These are phyloP conservation scores for Dysidea cf. avara DNA, from an alignment of 37 sponge, comb jelly and placozoan genomes.

Conservation along the genomic window DNA sequence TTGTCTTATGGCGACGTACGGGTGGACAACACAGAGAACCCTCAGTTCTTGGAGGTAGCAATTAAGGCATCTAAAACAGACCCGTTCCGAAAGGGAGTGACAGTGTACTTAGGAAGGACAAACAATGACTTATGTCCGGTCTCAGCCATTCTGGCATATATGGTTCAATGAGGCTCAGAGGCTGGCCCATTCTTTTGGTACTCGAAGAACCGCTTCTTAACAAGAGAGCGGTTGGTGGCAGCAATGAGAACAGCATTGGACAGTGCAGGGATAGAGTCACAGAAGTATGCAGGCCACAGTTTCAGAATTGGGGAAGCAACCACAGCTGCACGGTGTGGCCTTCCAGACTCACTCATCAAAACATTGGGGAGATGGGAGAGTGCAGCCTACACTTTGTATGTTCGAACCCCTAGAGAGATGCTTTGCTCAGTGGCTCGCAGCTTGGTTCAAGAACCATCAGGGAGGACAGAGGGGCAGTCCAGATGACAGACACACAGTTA, in stretches of 20 bases:
- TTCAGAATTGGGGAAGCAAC: slow-evolving; percentile 16
- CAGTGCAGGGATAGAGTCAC: not conserved
- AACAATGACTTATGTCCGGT: no score
- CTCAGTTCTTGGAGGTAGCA: no score
- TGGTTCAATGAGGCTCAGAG: not conserved
- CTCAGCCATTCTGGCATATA: not conserved
- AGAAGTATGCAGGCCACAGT: slow-evolving; percentile 5
- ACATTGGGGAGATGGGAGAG: slow-evolving; percentile 13
- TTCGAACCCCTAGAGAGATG: no score
- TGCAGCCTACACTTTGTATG: not conserved
- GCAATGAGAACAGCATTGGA: no score
- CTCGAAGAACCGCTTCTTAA: not conserved
- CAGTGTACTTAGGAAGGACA: no score
- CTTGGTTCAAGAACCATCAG: no score
- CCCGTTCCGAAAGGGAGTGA: no score
- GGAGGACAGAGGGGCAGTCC: no score
- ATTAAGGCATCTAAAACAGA: no score
- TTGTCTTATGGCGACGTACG: no score
- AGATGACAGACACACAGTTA: no score
- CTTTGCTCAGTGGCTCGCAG: not conserved
- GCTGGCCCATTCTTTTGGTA: not conserved
- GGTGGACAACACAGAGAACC: no score
- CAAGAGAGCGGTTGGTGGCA: not conserved
- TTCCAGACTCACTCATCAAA: slow-evolving; percentile 3
- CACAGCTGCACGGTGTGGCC: not conserved